Evolutionary conservation across 1,140 invertebrate genomes (phyloP), one percentile per base, ranked within the genome.

Genomic region (Dreissena rostriformis): DNA sequence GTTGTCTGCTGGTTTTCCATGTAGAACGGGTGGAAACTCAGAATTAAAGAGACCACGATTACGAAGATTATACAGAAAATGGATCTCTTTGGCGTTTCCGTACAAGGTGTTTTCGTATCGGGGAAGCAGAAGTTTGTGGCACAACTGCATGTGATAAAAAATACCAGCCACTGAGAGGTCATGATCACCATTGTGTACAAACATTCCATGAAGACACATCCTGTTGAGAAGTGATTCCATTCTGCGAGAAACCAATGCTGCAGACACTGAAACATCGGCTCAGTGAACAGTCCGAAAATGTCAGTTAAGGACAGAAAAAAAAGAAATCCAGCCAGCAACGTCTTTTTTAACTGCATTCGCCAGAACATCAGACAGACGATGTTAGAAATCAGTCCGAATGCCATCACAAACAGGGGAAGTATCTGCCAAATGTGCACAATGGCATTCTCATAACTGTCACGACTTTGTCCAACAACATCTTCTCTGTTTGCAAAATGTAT

Each of bases 371-470:
- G 63, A 22, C 17, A 77, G n/a, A 77, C 15, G 17, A 65, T 66
- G 61, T 77, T 77, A 19, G 49, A 66, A 12, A 77, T 5, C 6
- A 61, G 29, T 10, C 74, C 74, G n/a, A 77, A 26, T n/a, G 65
- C 29, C 1, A 77, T 66, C 11, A 77, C 24, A 39, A 77, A 51
- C n/a, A 61, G 39, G 19, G 22, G 39, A 26, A 75, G 39, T 17
- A 72, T 49, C 28, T 72, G 51, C 19, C 51, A 52, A 52, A 72
- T 72, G 39, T 39, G 39, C 39, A 39, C 39, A 39, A 39, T 39
- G 2, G 39, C 39, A 39, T 2, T 39, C 39, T 39, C 39, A 39
- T 39, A 39, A 39, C 39, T 5, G 39, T 39, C 39, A 39, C 39
- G 39, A 39, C 39, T 39, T 39, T 39, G 39, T 39, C 39, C 39